phyloP scores from a whole-genome alignment of 2,888 invertebrate genomes.

The Malachius bipustulatus region DNA sequence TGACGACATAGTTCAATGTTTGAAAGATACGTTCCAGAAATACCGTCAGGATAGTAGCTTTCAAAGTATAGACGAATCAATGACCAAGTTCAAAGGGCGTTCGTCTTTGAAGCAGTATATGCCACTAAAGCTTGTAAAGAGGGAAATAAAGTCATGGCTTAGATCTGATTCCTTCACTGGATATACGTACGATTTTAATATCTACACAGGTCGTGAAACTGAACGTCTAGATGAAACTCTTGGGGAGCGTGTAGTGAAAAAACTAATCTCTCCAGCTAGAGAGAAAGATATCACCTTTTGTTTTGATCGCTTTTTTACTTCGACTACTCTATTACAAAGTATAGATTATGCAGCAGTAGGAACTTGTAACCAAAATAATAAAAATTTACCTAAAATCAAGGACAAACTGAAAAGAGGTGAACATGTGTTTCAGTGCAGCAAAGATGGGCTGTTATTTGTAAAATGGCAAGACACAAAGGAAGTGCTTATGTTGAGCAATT shows the following conservation, averaged over 20 bases:
- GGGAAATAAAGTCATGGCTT: slow-evolving; percentile 14
- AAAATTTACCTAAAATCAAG: slow-evolving; percentile 1
- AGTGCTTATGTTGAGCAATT: slow-evolving; percentile 24
- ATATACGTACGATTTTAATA: slow-evolving; percentile 19
- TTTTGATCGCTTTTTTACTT: slow-evolving; percentile 10
- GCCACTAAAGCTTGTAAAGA: slow-evolving; percentile 14
- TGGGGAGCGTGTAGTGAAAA: slow-evolving; percentile 19
- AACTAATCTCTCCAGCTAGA: slow-evolving; percentile 10
- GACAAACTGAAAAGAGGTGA: slow-evolving; percentile 2
- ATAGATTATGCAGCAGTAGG: slow-evolving; percentile 6
- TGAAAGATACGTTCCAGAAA: slow-evolving; percentile 3
- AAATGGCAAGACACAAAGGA: slow-evolving; percentile 25
- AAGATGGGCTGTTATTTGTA: not conserved
- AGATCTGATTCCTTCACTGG: slow-evolving; percentile 15
- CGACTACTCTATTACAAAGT: not conserved
- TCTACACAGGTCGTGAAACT: slow-evolving; percentile 20
- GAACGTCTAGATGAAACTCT: slow-evolving; percentile 15
- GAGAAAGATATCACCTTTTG: slow-evolving; percentile 4
- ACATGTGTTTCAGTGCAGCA: not conserved
- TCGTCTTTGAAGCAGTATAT: slow-evolving; percentile 16
- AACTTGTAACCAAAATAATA: not conserved
- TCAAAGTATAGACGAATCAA: slow-evolving; percentile 10
- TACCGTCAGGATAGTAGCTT: slow-evolving; percentile 2
- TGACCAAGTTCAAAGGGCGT: slow-evolving; percentile 15
- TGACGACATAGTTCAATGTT: slow-evolving; percentile 2